phyloP scores from a whole-genome alignment of 2,888 invertebrate species.

The Elysia crispata region DNA sequence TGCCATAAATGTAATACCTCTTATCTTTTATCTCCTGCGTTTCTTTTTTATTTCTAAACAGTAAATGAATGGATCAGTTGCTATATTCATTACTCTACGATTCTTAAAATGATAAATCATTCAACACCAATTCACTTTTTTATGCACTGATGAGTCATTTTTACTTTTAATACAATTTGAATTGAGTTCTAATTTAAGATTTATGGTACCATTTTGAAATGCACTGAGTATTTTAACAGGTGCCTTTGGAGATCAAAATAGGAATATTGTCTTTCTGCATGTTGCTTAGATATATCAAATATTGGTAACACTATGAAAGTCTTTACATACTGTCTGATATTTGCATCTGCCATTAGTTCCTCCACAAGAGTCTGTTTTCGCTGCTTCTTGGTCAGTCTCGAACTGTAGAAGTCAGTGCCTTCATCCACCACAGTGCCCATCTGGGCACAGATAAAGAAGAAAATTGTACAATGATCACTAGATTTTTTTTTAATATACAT shows the following conservation, averaged over 20 bases:
- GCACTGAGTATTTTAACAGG: background rate
- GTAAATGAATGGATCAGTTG: too few species aligned
- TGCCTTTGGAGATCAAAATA: background rate
- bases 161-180: too few species aligned
- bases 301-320: background rate
- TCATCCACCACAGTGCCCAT: slow-evolving; percentile 85
- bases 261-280: background rate
- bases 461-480: too few species aligned
- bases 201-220: background rate
- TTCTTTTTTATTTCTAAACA: too few species aligned
- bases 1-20: too few species aligned
- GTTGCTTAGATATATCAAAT: background rate
- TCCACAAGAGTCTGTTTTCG: slow-evolving; percentile 94
- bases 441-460: slow-evolving; percentile 65
- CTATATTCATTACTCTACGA: too few species aligned
- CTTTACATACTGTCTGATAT: slow-evolving; percentile 81
- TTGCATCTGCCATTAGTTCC: slow-evolving; percentile 92
- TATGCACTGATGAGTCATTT: too few species aligned
- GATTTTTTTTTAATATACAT: too few species aligned
- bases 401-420: slow-evolving; percentile 90
- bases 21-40: too few species aligned
- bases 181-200: too few species aligned
- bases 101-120: too few species aligned
- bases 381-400: slow-evolving; percentile 89
- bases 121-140: too few species aligned